A percentile compares a stretch with the other conserved stretches of the same genome.
Evolutionary conservation across 2,797 vertebrate species (phyloP).

Genomic region (Malurus leucopterus): DNA sequence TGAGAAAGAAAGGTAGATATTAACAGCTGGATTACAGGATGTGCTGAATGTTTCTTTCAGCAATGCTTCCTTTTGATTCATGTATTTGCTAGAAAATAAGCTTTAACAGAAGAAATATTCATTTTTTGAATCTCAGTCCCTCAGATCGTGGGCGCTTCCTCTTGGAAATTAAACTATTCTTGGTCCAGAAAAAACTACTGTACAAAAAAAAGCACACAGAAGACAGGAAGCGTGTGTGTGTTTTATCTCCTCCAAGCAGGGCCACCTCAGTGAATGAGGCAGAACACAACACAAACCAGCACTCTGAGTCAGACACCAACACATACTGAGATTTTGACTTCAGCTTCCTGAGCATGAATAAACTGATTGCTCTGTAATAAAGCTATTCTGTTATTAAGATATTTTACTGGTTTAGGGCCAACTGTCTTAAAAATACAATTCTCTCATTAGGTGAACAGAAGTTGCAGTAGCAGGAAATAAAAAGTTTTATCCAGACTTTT

Average conservation of each 20-base stretch:
- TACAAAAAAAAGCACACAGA: slow-evolving; percentile 24
- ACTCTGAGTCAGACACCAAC: slow-evolving; percentile 39
- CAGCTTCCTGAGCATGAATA: slow-evolving; percentile 58
- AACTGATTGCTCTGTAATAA: slow-evolving; percentile 33
- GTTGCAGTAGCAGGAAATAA: slow-evolving; percentile 26
- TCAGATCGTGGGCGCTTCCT: slow-evolving; percentile 55
- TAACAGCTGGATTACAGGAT: slow-evolving; percentile 11
- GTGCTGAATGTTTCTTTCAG: neutral
- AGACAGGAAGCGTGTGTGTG: slow-evolving; percentile 57
- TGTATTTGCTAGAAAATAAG: slow-evolving; percentile 6
- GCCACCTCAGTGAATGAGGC: slow-evolving; percentile 59
- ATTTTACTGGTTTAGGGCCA: slow-evolving; percentile 30
- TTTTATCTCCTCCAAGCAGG: slow-evolving; percentile 49
- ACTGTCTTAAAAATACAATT: slow-evolving; percentile 35
- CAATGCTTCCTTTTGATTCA: neutral
- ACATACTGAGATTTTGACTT: slow-evolving; percentile 54
- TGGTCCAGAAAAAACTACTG: slow-evolving; percentile 65
- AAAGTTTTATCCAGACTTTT: slow-evolving; percentile 31
- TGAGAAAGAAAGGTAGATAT: neutral
- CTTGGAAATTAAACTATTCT: slow-evolving; percentile 45
- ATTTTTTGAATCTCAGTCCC: slow-evolving; percentile 26
- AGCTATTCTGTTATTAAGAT: slow-evolving; percentile 19
- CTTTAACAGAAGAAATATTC: neutral
- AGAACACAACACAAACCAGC: slow-evolving; percentile 48
- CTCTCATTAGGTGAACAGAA: slow-evolving; percentile 45